These are phyloP conservation scores for Aurelia coerulea DNA, from an alignment of 30 jellyfish, hydroid and myxozoan species.

Conservation along the genomic window DNA sequence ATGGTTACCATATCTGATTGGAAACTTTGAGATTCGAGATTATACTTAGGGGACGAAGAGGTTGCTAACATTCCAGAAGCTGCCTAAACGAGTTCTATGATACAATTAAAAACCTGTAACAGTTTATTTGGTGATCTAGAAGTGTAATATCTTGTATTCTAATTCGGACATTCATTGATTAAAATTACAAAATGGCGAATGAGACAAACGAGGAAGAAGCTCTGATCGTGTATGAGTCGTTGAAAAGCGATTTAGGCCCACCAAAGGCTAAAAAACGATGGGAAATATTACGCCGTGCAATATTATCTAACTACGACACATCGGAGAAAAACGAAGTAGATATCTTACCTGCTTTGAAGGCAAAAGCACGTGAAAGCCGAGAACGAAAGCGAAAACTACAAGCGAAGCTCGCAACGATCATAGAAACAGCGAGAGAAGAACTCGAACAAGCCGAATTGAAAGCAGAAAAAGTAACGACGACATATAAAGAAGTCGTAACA, in stretches of 20 bases:
- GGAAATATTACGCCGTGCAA: constrained; percentile 40
- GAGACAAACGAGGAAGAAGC: background rate
- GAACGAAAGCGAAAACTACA: constrained; percentile 21
- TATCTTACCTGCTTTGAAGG: constrained; percentile 9
- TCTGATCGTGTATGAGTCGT: background rate
- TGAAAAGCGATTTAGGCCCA: background rate
- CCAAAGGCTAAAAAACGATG: constrained; percentile 32
- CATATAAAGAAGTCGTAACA: constrained; percentile 29
- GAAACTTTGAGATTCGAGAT: no score
- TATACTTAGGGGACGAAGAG: no score
- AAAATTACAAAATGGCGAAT: no score
- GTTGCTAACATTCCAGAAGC: no score
- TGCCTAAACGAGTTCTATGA: no score
- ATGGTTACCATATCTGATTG: no score
- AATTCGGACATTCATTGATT: no score
- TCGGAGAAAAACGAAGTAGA: background rate
- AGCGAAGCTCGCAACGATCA: constrained; percentile 18
- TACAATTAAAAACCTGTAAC: no score
- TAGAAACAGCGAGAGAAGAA: constrained; percentile 49
- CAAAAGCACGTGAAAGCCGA: constrained; percentile 5
- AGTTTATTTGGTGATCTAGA: no score
- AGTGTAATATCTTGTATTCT: no score
- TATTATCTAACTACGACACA: background rate
- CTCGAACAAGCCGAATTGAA: constrained; percentile 51
- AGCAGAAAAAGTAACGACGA: constrained; percentile 43